Evolutionary conservation across 2,888 invertebrate genomes (phyloP), one percentile per base, ranked within the genome.

Genomic region (Sinodicranocentrus sp.): DNA sequence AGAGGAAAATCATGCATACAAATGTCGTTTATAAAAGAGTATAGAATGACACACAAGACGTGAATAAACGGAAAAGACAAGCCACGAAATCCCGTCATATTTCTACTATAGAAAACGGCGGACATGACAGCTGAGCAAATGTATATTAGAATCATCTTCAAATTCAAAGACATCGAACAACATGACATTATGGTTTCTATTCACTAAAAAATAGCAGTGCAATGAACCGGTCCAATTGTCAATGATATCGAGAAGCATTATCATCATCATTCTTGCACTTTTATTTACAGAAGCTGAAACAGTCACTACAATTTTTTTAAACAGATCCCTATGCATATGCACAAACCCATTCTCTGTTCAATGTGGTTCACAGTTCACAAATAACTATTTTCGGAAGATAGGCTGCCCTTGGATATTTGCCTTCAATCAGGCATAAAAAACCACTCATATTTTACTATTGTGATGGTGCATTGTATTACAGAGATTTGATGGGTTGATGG

Each of bases 191-290:
- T n/a, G 3, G 3, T n/a, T 48, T n/a, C 17, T 48, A 17, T 48
- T 13, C 48, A 5, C 3, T 3, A n/a, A 10, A 48, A 10, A 25
- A 23, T 15, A 25, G 10, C 25, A 59, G 59, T 59, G 59, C 59
- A 59, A 25, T 25, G 59, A 59, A 59, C 59, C 25, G 59, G 25
- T 26, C 26, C 59, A 59, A 23, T 59, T 59, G 59, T 25, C 59
- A 59, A 23, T 59, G 59, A 59, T 25, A 52, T 52, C 1, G 19
- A 52, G 10, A 33, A 33, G 5, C 5, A n/a, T n/a, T 17, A 17
- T 19, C 17, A 2, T 52, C 17, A 8, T 52, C 19, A 52, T 17
- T 17, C 19, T n/a, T n/a, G 52, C 6, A 52, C 5, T 33, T 52
- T 19, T 52, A 52, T 52, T 52, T 52, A 19, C 52, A 52, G 48